These are phyloP conservation scores for Apocrypta bakeri DNA, from an alignment of 1,140 invertebrate species.

Conservation along the genomic window DNA sequence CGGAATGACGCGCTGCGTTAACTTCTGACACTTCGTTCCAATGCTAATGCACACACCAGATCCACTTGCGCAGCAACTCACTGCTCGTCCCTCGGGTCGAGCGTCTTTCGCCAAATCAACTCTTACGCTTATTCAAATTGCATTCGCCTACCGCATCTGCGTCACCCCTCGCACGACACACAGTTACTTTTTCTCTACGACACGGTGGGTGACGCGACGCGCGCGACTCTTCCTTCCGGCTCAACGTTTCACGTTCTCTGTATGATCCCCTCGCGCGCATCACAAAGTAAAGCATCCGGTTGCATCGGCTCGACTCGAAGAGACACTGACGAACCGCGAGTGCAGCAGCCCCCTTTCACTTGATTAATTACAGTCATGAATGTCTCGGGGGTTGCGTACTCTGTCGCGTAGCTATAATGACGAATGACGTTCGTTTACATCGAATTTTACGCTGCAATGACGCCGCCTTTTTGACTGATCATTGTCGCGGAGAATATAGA, in stretches of 20 bases:
- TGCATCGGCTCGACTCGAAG: not conserved
- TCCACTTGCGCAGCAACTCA: constrained; percentile 56
- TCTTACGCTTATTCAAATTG: constrained; percentile 64
- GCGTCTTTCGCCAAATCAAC: constrained; percentile 57
- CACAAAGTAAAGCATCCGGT: constrained; percentile 7
- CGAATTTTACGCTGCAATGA: constrained; percentile 40
- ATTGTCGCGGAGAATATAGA: constrained; percentile 1
- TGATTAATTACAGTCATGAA: constrained; percentile 48
- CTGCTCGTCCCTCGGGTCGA: constrained; percentile 61
- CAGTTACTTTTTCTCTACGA: constrained; percentile 34
- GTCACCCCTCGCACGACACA: constrained; percentile 8
- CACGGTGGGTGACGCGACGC: not conserved
- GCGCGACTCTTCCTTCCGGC: constrained; percentile 48
- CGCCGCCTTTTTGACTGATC: not conserved
- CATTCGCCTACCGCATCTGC: constrained; percentile 52
- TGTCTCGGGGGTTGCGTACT: not conserved
- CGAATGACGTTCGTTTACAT: constrained; percentile 40
- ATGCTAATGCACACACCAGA: constrained; percentile 66
- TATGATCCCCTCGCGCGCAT: not conserved
- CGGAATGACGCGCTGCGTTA: constrained; percentile 69
- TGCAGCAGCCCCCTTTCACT: constrained; percentile 12
- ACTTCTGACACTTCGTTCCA: constrained; percentile 66
- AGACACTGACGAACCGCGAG: constrained; percentile 12
- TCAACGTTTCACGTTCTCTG: constrained; percentile 20
- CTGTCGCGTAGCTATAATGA: constrained; percentile 21